Evolutionary conservation across 2,113 vertebrate genomes (phyloP).

Genomic region (Dunckerocampus dactyliophorus): DNA sequence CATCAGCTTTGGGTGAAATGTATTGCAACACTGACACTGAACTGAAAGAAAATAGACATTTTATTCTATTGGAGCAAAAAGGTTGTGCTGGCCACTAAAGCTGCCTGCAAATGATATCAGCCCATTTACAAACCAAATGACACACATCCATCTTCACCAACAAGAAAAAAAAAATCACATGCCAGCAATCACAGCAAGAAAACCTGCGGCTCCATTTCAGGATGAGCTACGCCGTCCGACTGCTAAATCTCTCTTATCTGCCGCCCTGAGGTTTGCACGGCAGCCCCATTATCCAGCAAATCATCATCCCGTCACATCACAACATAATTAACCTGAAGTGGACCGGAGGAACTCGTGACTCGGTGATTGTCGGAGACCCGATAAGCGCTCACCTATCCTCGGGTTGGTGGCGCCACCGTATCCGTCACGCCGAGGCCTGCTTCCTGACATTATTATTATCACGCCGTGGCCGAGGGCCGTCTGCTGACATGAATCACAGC

Average conservation of each 20-base stretch:
- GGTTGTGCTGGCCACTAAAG: not conserved
- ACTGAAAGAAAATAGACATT: no score
- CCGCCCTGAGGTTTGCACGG: slow-evolving; percentile 29
- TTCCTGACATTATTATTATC: slow-evolving; percentile 21
- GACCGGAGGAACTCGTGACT: slow-evolving; percentile 38
- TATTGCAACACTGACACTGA: no score
- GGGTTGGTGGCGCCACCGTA: slow-evolving; percentile 35
- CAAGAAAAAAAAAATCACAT: slow-evolving; percentile 61
- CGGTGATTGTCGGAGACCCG: slow-evolving; percentile 32
- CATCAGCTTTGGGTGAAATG: no score
- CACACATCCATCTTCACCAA: slow-evolving; percentile 51
- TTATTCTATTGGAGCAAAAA: no score
- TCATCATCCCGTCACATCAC: slow-evolving; percentile 44
- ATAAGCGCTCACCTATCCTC: slow-evolving; percentile 54
- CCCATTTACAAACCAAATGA: slow-evolving; percentile 58
- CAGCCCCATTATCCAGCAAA: slow-evolving; percentile 52
- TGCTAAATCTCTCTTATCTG: slow-evolving; percentile 57
- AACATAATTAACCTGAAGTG: slow-evolving; percentile 47
- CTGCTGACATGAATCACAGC: slow-evolving; percentile 23
- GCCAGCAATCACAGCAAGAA: slow-evolving; percentile 47
- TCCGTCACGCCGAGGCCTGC: slow-evolving; percentile 49
- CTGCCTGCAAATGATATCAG: not conserved
- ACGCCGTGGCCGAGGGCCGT: slow-evolving; percentile 17
- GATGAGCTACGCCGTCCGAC: slow-evolving; percentile 45
- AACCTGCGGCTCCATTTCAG: slow-evolving; percentile 62